Conservation (phyloP, 2,888 invertebrate genomes). For the Lithophane semibrunnea region DNA sequence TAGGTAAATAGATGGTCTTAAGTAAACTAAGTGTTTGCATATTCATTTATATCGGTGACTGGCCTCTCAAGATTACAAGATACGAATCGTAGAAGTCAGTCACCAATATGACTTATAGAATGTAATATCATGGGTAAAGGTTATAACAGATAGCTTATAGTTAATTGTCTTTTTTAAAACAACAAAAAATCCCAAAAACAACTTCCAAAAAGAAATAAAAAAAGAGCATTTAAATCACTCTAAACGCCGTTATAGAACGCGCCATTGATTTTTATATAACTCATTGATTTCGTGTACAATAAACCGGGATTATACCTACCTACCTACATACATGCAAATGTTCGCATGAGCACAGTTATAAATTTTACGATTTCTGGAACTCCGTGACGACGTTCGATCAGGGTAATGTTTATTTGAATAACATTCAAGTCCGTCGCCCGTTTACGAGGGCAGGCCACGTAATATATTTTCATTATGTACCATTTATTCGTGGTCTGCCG, state of each 20-base stretch:
- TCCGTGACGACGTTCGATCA: constrained; percentile 81
- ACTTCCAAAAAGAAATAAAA: neutral
- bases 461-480: constrained; percentile 88
- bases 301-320: constrained; percentile 47
- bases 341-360: constrained; percentile 77
- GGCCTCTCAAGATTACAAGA: neutral
- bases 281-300: constrained; percentile 59
- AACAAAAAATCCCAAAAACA: neutral
- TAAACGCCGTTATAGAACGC: constrained; percentile 49
- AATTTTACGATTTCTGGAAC: constrained; percentile 83
- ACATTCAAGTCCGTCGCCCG: constrained; percentile 80
- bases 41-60: constrained; percentile 26
- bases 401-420: constrained; percentile 86
- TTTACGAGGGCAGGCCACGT: constrained; percentile 82
- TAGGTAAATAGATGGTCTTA: neutral
- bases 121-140: neutral
- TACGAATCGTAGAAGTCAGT: neutral
- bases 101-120: neutral
- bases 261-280: constrained; percentile 58
- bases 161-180: neutral
- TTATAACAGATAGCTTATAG: neutral
- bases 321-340: constrained; percentile 63
- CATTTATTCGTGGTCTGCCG: constrained; percentile 84
- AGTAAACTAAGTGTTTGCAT: constrained; percentile 28
- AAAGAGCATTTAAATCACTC: constrained; percentile 44